phyloP scores from a whole-genome alignment of 2,113 vertebrate genomes.

The Nematolebias whitei region DNA sequence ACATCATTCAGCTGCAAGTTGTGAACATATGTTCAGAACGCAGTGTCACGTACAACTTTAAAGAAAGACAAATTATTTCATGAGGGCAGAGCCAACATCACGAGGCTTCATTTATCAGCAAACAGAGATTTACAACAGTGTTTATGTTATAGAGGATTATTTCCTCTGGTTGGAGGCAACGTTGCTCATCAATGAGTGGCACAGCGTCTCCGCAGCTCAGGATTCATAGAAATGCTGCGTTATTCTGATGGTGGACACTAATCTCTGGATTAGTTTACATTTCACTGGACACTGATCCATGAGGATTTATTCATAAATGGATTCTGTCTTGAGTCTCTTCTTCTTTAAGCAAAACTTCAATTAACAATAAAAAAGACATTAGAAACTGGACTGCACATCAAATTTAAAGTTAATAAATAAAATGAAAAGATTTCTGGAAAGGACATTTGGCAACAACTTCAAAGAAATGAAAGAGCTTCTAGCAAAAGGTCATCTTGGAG shows the following conservation, averaged over 20 bases:
- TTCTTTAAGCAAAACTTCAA: not conserved
- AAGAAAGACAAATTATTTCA: no score
- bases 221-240: conserved; percentile 11
- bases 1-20: not conserved
- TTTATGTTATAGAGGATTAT: conserved; percentile 3
- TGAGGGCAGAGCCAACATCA: conserved; percentile 8
- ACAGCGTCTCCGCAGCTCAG: not conserved
- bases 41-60: not conserved
- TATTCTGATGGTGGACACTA: not conserved
- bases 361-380: not conserved
- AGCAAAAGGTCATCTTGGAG: not conserved
- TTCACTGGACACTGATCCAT: not conserved
- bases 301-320: conserved; percentile 4
- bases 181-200: conserved; percentile 15
- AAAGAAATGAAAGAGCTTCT: not conserved
- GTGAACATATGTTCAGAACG: not conserved
- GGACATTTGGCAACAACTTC: not conserved
- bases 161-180: not conserved
- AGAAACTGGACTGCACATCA: not conserved
- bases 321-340: not conserved
- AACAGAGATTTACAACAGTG: conserved; percentile 4
- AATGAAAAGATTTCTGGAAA: no score
- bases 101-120: not conserved
- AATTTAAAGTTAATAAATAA: not conserved
- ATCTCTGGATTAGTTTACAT: not conserved